Evolutionary conservation across 2,113 vertebrate species (phyloP).

Genomic region (Elanus axillaris): DNA sequence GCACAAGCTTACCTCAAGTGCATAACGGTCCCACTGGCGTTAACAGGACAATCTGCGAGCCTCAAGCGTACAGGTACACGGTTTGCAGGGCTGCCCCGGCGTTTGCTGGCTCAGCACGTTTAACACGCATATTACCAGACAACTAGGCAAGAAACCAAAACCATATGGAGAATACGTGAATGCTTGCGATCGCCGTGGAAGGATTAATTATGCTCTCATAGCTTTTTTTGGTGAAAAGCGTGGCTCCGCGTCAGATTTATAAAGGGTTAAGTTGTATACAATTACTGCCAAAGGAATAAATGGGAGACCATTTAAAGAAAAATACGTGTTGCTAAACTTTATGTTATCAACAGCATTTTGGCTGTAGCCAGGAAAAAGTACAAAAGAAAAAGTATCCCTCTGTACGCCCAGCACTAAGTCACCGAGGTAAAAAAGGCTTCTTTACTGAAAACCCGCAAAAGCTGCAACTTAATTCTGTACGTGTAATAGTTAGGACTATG

Average conservation of each 20-base stretch:
- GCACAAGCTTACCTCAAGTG: neutral
- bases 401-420: neutral
- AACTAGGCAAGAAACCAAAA: neutral
- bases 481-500: neutral
- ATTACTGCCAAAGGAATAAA: neutral
- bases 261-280: neutral
- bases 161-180: neutral
- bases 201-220: neutral
- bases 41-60: neutral
- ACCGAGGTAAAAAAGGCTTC: neutral
- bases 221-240: neutral
- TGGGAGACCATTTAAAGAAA: neutral
- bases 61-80: rapidly evolving
- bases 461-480: neutral
- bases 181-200: neutral
- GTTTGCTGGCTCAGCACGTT: neutral
- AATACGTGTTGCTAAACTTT: neutral
- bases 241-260: neutral
- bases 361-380: neutral
- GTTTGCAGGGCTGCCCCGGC: neutral
- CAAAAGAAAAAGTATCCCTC: neutral
- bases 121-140: rapidly evolving
- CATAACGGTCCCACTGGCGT: neutral
- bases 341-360: neutral
- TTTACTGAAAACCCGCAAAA: neutral